Evolutionary conservation across 2,113 vertebrate genomes (phyloP).

Genomic region (Orthonyx spaldingii): DNA sequence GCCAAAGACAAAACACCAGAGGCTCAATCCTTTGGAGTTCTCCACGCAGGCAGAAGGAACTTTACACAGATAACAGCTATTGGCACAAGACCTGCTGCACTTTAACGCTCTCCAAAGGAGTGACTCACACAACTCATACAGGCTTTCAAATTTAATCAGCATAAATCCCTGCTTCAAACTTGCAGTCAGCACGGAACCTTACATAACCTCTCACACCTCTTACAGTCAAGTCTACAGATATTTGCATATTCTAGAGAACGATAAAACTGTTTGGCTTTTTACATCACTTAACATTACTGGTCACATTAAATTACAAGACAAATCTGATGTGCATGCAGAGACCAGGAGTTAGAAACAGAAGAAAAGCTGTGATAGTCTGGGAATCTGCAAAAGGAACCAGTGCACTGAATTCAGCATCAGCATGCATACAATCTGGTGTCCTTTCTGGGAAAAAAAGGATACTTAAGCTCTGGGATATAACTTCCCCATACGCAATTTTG

Average conservation of each 20-base stretch:
- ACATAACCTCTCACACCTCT: background rate
- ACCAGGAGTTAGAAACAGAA: background rate
- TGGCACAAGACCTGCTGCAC: background rate
- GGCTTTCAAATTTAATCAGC: background rate
- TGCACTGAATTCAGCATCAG: background rate
- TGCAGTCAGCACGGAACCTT: background rate
- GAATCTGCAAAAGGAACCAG: background rate
- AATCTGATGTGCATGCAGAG: fast-evolving
- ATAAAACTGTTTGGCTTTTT: background rate
- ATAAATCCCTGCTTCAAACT: background rate
- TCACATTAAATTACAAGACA: fast-evolving
- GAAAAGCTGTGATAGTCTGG: background rate
- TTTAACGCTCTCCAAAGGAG: background rate
- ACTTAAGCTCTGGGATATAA: background rate
- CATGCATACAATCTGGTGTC: fast-evolving
- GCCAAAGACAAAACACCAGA: background rate
- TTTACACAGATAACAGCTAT: background rate
- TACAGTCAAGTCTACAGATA: background rate
- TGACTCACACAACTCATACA: background rate
- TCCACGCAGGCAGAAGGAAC: background rate
- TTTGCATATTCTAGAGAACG: background rate
- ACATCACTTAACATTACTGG: background rate
- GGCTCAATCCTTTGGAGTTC: background rate
- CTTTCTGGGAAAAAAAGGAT: background rate
- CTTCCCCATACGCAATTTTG: background rate